These are phyloP conservation scores for Chloroclystis v-ata DNA, from an alignment of 2,888 invertebrate genomes.

Conservation along the genomic window DNA sequence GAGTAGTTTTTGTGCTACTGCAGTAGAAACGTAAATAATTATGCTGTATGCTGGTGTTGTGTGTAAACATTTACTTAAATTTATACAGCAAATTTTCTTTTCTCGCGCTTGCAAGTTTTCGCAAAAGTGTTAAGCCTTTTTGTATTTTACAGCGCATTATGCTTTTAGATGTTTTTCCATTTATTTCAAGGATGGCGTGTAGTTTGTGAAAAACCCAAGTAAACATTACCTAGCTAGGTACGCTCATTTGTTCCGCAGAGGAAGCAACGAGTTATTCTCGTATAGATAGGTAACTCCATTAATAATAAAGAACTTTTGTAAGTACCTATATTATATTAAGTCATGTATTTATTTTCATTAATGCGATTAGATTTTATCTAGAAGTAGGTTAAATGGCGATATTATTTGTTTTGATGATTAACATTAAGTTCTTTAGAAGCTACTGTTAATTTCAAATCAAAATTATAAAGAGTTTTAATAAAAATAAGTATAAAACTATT, in stretches of 20 bases:
- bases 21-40: too few relatives aligned
- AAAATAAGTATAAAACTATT: too few relatives aligned
- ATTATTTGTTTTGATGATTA: not conserved
- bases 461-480: too few relatives aligned
- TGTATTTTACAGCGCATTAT: not conserved
- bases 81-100: too few relatives aligned
- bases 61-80: too few relatives aligned
- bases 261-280: not conserved
- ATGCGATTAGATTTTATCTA: not conserved
- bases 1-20: too few relatives aligned
- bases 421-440: too few relatives aligned
- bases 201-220: constrained; percentile 10
- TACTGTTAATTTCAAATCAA: too few relatives aligned
- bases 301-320: not conserved
- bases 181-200: constrained; percentile 1
- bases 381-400: not conserved
- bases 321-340: not conserved
- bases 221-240: constrained; percentile 17
- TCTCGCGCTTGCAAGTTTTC: not conserved
- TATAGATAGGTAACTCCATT: not conserved
- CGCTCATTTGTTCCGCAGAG: constrained; percentile 4
- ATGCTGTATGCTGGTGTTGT: too few relatives aligned
- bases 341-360: not conserved
- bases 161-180: constrained; percentile 4
- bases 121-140: not conserved